These are phyloP conservation scores for Odontophorus gujanensis DNA, from an alignment of 2,113 vertebrate genomes.

Conservation along the genomic window DNA sequence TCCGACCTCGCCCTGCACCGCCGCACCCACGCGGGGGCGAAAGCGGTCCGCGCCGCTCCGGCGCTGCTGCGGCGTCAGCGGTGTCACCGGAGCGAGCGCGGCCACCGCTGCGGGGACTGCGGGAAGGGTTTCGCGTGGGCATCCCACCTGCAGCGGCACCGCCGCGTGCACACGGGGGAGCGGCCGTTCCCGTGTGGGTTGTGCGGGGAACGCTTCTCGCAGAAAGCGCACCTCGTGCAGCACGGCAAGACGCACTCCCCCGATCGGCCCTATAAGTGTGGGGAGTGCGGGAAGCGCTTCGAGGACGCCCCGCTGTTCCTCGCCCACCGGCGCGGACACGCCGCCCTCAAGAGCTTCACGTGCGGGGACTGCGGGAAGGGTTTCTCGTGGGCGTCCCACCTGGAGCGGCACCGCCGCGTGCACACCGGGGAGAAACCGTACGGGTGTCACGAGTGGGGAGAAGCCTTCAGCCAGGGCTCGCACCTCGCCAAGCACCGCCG, in stretches of 20 bases:
- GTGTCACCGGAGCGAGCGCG: slow-evolving; percentile 4
- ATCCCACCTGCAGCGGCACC: slow-evolving; percentile 74
- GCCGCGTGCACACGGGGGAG: slow-evolving; percentile 75
- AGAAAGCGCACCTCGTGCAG: slow-evolving; percentile 66
- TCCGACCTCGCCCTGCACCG: slow-evolving; percentile 72
- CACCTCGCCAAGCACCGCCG: slow-evolving; percentile 63
- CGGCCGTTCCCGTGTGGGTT: slow-evolving; percentile 72
- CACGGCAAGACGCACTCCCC: slow-evolving; percentile 45
- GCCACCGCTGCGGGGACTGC: slow-evolving; percentile 70
- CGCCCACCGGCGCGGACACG: neutral
- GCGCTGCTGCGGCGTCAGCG: slow-evolving; percentile 35
- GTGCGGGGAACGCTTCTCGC: slow-evolving; percentile 55
- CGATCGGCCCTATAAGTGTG: slow-evolving; percentile 30
- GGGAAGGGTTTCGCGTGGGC: slow-evolving; percentile 78
- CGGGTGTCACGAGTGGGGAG: slow-evolving; percentile 57
- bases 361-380: slow-evolving; percentile 66
- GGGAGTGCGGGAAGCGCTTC: slow-evolving; percentile 50
- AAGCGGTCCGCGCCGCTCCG: neutral
- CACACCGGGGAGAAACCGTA: slow-evolving; percentile 55
- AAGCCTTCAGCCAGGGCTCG: slow-evolving; percentile 52
- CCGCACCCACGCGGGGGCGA: slow-evolving; percentile 41
- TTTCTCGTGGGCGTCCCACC: slow-evolving; percentile 75
- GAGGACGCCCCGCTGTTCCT: slow-evolving; percentile 57
- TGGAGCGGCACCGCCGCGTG: slow-evolving; percentile 61
- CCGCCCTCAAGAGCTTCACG: neutral